These are phyloP conservation scores for Alentia gelatinosa DNA, from an alignment of 2,888 invertebrate genomes.

Conservation along the genomic window DNA sequence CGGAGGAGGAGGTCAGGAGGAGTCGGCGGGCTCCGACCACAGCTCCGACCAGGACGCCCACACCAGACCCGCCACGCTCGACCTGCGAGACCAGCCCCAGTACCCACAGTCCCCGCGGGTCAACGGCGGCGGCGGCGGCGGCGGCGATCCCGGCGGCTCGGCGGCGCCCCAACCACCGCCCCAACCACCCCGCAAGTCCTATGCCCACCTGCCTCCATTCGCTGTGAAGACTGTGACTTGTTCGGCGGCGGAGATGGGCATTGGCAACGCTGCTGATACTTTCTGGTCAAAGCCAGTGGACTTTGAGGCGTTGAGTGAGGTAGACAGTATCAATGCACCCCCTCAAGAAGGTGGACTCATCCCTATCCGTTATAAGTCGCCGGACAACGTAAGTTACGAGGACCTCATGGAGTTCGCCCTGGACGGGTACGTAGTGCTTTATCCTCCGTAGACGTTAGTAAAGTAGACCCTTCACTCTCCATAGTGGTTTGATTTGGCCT, in stretches of 20 bases:
- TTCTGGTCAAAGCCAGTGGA: constrained; percentile 73
- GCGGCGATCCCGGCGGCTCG: not conserved
- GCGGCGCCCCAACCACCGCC: not conserved
- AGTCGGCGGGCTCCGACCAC: constrained; percentile 10
- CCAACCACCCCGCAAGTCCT: not conserved
- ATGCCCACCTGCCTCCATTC: constrained; percentile 61
- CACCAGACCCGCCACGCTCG: not conserved
- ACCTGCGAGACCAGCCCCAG: not conserved
- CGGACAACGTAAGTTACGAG: constrained; percentile 92
- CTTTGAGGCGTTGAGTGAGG: constrained; percentile 54
- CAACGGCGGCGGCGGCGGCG: not conserved
- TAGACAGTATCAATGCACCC: constrained; percentile 44
- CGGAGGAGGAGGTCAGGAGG: not conserved
- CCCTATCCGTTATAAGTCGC: constrained; percentile 83
- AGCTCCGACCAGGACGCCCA: constrained; percentile 19
- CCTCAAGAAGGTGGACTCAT: constrained; percentile 43
- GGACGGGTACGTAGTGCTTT: constrained; percentile 81
- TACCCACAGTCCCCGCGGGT: not conserved
- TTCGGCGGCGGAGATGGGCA: constrained; percentile 74
- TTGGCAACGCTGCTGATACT: constrained; percentile 73
- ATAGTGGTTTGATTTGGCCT: no score
- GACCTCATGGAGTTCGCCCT: constrained; percentile 93
- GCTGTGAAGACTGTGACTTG: constrained; percentile 71
- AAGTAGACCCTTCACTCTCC: no score
- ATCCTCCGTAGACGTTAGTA: no score